Percentiles rank a stretch among this genome's conserved stretches.
Evolutionary conservation across 2,113 vertebrate genomes (phyloP).

Genomic region (Anguilla japonica): DNA sequence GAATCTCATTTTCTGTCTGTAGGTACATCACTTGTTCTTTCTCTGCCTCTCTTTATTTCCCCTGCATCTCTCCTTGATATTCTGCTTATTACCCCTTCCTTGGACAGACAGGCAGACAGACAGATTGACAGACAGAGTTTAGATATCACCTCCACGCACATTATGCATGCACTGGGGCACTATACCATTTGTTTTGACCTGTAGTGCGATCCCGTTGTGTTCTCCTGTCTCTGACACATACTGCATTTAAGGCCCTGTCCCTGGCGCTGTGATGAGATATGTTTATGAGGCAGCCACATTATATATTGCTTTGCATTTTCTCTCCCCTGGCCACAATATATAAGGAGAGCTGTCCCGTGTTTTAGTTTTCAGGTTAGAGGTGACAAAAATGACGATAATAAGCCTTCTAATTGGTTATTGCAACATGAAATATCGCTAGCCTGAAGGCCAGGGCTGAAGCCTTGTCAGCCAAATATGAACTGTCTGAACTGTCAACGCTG

Average conservation of each 20-base stretch:
- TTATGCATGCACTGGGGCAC: not conserved
- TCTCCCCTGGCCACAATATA: constrained; percentile 34
- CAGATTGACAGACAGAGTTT: no score
- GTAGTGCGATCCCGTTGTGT: not conserved
- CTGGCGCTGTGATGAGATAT: not conserved
- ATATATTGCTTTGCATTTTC: constrained; percentile 46
- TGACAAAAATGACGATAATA: constrained; percentile 10
- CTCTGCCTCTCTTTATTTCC: not conserved
- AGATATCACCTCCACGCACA: no score
- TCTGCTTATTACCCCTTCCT: not conserved
- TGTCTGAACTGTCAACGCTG: no score
- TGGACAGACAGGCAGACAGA: not conserved
- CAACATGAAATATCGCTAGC: not conserved
- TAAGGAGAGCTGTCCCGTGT: constrained; percentile 25
- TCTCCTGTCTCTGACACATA: not conserved
- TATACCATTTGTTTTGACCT: not conserved
- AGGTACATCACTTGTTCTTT: not conserved
- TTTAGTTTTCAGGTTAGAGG: constrained; percentile 8
- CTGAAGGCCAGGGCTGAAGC: not conserved
- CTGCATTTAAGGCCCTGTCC: not conserved
- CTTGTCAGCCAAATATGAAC: not conserved
- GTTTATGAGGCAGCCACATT: not conserved
- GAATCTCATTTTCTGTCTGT: not conserved
- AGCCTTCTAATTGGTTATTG: not conserved
- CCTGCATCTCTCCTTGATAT: not conserved